A percentile compares a stretch with the other conserved stretches of the same genome.
Evolutionary conservation across 2,888 invertebrate genomes (phyloP).

Genomic region (Drosophila anceps): DNA sequence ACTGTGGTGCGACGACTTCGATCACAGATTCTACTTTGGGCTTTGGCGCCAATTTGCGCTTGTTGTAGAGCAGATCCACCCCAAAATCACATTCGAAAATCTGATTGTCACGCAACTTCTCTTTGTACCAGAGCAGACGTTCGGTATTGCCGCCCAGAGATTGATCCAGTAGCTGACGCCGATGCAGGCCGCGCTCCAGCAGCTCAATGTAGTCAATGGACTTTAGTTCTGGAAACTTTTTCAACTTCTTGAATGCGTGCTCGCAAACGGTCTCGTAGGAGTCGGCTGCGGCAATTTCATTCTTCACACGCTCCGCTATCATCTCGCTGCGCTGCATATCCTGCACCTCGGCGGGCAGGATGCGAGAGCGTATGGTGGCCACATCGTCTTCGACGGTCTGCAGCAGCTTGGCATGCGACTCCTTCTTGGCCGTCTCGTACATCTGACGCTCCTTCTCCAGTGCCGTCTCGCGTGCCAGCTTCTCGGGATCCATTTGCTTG

Average conservation of each 20-base stretch:
- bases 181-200: constrained; percentile 78
- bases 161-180: constrained; percentile 81
- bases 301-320: constrained; percentile 71
- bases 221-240: constrained; percentile 64
- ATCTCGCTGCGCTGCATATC: constrained; percentile 82
- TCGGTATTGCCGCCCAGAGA: constrained; percentile 83
- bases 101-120: constrained; percentile 52
- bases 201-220: constrained; percentile 81
- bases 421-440: constrained; percentile 84
- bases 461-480: constrained; percentile 87
- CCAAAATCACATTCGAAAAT: constrained; percentile 79
- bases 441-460: constrained; percentile 89
- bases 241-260: constrained; percentile 62
- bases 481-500: constrained; percentile 83
- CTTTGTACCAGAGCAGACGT: constrained; percentile 76
- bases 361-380: constrained; percentile 78
- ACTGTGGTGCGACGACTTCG: neutral
- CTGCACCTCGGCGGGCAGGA: constrained; percentile 86
- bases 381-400: constrained; percentile 79
- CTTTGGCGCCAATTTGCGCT: constrained; percentile 23
- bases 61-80: constrained; percentile 56
- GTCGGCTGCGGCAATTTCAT: constrained; percentile 60
- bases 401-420: constrained; percentile 73
- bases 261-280: constrained; percentile 62
- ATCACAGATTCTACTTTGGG: neutral